Base-by-base conservation (phyloP, 2,888 invertebrate genomes). In the Nemotelus nigrinus region DNA sequence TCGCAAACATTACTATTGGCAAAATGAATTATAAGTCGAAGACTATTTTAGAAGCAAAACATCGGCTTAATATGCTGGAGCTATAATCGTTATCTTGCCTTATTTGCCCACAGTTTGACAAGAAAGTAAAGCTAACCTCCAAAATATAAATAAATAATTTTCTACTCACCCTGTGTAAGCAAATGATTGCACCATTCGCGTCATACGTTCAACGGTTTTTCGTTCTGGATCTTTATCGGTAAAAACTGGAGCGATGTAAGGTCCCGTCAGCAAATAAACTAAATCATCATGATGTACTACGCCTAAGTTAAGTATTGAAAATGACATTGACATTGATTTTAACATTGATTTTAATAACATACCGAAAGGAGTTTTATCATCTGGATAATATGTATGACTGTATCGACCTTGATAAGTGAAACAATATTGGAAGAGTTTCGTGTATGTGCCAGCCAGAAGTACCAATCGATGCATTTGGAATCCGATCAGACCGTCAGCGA, bases 381-480 rank as follows among this genome's bases (percentile, higher is more conserved):
- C 89, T 41, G 86, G 87, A 3, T 89, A 87, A 78, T 88, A 88
- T 71, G 82, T 88, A 82, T 88, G 88, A 82, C 91, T 91, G 81
- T 88, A 89, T 79, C 90, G 88, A n/a, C 92, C 92, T 80, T 90
- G 88, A 82, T 90, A 92, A 2, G 88, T 88, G 81, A 92, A 91
- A 76, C 89, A 84, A 82, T 91, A 91, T 81, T 90, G 91, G 83
- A 89, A 92, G 5, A 92, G 90, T 0, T 87, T 85, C 0, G 89
- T 90, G 76, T 89, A 87, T 3, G 88, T 85, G 0, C 90, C 87
- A 81, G 92, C 85, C 50, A 92, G 82, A 81, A 90, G 89, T 0
- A 89, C 89, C 77, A 90, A 88, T 65, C 91, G 89, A 83, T 92
- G 89, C 1, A 88, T 89, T 3, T 88, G 87, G 81, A 90, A 91